A percentile compares a stretch with the other conserved stretches of the same genome.
These are phyloP conservation scores for Mobula hypostoma DNA, from an alignment of 2,113 vertebrate species.

Conservation along the genomic window DNA sequence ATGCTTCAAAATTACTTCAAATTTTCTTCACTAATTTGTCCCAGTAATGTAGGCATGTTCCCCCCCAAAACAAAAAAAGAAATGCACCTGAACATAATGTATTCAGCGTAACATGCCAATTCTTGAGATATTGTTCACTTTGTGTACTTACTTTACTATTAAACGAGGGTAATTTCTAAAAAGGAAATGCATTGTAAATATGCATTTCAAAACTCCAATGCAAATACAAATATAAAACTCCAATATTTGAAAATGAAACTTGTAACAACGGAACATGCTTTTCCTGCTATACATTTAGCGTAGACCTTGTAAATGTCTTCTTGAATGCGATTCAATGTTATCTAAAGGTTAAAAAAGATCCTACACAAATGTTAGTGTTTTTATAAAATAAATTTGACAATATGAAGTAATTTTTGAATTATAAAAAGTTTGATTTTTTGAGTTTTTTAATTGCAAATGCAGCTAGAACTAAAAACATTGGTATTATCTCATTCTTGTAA, in stretches of 20 bases:
- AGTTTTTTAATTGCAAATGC: slow-evolving; percentile 18
- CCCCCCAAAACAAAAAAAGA: not conserved
- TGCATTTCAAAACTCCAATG: not conserved
- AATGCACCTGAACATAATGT: not conserved
- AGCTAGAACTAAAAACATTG: slow-evolving; percentile 29
- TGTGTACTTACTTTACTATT: not conserved
- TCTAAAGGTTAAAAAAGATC: not conserved
- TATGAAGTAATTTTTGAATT: slow-evolving; percentile 1
- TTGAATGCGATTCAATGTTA: not conserved
- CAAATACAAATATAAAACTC: not conserved
- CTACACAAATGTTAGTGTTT: slow-evolving; percentile 10
- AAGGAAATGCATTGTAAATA: slow-evolving; percentile 11
- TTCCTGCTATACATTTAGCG: not conserved
- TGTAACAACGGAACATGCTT: not conserved
- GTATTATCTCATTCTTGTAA: not conserved
- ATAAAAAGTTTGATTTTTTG: not conserved
- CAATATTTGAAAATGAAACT: not conserved
- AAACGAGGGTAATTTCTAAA: not conserved
- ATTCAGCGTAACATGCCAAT: not conserved
- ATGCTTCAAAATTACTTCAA: not conserved
- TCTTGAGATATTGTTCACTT: not conserved
- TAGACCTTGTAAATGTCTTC: not conserved
- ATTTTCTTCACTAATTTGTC: slow-evolving; percentile 20
- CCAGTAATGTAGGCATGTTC: not conserved
- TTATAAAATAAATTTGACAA: slow-evolving; percentile 18